Percentiles rank a stretch among this genome's conserved stretches.
Evolutionary conservation across 2,797 vertebrate genomes (phyloP).

Genomic region (Astyanax mexicanus): DNA sequence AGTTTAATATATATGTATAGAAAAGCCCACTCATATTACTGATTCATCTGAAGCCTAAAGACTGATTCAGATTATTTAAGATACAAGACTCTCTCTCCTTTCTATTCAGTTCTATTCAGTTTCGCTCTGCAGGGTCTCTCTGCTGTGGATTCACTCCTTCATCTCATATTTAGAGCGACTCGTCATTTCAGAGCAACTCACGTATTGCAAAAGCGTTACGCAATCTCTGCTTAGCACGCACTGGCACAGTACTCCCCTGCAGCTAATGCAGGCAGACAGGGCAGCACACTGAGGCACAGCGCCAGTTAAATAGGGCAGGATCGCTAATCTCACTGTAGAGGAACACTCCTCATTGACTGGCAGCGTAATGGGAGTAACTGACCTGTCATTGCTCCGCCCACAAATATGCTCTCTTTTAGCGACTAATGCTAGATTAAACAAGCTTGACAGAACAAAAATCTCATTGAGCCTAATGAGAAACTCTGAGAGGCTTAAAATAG

Average conservation of each 20-base stretch:
- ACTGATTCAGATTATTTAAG: too few relatives aligned
- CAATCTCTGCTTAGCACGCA: not conserved
- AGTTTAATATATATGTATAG: not conserved
- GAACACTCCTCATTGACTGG: not conserved
- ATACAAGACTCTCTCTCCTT: too few relatives aligned
- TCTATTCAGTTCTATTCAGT: too few relatives aligned
- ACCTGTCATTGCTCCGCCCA: too few relatives aligned
- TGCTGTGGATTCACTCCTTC: not conserved
- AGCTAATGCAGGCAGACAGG: not conserved
- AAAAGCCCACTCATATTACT: too few relatives aligned
- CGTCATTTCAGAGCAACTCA: not conserved
- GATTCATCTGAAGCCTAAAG: too few relatives aligned
- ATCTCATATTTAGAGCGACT: not conserved
- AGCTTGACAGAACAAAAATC: too few relatives aligned
- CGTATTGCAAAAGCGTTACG: slow-evolving; percentile 26
- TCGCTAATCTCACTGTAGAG: not conserved
- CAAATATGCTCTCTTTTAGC: too few relatives aligned
- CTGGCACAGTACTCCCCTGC: not conserved
- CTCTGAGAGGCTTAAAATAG: too few relatives aligned
- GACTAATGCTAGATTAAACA: too few relatives aligned
- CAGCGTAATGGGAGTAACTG: too few relatives aligned
- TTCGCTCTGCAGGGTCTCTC: not conserved
- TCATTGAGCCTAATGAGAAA: too few relatives aligned
- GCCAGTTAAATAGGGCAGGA: not conserved
- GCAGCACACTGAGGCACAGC: not conserved